Conservation (phyloP, 2,888 invertebrate species). For the Drosophila multiciliata region DNA sequence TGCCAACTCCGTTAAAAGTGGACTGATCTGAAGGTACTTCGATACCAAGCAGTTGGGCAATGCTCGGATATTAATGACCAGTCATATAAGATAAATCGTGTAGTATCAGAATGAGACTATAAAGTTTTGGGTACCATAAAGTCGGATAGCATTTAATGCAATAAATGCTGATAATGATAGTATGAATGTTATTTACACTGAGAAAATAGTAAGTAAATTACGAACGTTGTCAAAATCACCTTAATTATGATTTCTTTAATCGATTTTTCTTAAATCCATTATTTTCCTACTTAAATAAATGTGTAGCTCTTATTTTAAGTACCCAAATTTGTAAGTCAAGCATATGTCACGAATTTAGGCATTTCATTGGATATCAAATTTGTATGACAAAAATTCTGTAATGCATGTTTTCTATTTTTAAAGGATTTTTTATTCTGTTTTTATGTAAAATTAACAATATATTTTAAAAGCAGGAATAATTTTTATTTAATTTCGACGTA, state of each 20-base stretch:
- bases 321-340: not conserved
- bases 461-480: not conserved
- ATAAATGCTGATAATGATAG: slow-evolving; percentile 20
- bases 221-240: not conserved
- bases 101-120: slow-evolving; percentile 46
- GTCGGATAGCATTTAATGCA: slow-evolving; percentile 57
- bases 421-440: not conserved
- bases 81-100: slow-evolving; percentile 43
- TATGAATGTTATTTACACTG: not conserved
- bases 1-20: slow-evolving; percentile 43
- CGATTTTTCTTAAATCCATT: not conserved
- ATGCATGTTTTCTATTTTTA: no score
- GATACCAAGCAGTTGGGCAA: slow-evolving; percentile 37
- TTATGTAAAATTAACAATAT: not conserved
- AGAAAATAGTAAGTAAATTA: not conserved
- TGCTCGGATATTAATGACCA: slow-evolving; percentile 65
- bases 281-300: not conserved
- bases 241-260: not conserved
- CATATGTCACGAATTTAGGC: no score
- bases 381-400: not conserved
- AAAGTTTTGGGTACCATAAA: slow-evolving; percentile 49
- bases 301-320: not conserved
- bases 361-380: not conserved
- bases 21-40: slow-evolving; percentile 47
- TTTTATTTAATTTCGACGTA: not conserved